Conservation (phyloP, 2,113 vertebrate species). For the Istiophorus platypterus region DNA sequence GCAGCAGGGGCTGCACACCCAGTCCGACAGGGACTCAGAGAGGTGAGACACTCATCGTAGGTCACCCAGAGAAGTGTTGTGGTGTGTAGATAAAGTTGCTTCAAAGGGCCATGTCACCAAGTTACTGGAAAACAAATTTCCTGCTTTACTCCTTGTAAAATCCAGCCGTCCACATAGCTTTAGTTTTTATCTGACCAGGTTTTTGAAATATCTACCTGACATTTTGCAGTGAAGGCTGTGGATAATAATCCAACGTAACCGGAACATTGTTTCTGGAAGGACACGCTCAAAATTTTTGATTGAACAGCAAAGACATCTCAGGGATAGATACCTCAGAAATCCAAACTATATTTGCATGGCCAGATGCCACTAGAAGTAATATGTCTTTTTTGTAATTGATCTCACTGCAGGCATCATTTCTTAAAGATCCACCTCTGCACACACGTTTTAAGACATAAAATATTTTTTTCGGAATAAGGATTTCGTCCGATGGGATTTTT, state of each 20-base stretch:
- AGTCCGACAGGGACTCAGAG: conserved; percentile 74
- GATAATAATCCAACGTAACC: too few relatives aligned
- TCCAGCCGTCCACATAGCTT: neutral
- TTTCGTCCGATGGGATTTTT: too few relatives aligned
- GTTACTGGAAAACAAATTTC: neutral
- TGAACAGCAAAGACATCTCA: neutral
- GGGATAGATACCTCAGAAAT: neutral
- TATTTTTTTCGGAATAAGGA: too few relatives aligned
- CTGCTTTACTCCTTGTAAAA: neutral
- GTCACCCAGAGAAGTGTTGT: neutral
- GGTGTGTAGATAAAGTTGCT: neutral
- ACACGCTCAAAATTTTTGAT: neutral
- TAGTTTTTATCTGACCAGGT: neutral
- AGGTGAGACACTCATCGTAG: conserved; percentile 81
- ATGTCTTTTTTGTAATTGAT: neutral
- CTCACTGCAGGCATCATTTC: neutral
- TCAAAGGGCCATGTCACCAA: neutral
- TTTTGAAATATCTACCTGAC: conserved; percentile 2
- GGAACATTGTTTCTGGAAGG: neutral
- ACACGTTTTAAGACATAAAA: too few relatives aligned
- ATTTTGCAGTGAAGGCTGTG: neutral
- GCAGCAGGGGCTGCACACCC: conserved; percentile 84
- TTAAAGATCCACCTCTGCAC: too few relatives aligned
- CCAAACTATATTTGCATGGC: neutral
- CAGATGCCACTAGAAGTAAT: neutral